These are phyloP conservation scores for Zosterops borbonicus DNA, from an alignment of 2,113 vertebrate genomes.

Conservation along the genomic window DNA sequence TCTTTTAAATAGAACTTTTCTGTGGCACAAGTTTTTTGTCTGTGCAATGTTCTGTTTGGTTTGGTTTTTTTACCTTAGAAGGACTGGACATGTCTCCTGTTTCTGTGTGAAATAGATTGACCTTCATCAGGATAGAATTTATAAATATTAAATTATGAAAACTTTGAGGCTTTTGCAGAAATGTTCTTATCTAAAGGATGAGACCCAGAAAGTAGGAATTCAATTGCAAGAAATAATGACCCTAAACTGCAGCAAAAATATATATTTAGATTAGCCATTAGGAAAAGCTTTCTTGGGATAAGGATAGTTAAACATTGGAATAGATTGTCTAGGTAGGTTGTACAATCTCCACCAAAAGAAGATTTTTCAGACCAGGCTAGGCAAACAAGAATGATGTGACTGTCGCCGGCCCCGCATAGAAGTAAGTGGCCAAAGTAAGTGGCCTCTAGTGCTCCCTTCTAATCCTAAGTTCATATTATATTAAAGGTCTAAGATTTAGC, in stretches of 20 bases:
- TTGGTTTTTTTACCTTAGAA: neutral
- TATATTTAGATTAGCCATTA: conserved; percentile 12
- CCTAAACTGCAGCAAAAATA: neutral
- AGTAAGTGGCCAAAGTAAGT: neutral
- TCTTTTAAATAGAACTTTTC: neutral
- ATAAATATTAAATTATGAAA: neutral
- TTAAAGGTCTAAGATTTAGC: neutral
- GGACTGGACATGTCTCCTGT: neutral
- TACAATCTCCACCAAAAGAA: neutral
- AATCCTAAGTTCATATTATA: neutral
- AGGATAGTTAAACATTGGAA: conserved; percentile 10
- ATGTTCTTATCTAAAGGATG: neutral
- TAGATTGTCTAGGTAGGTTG: neutral
- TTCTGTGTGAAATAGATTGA: neutral
- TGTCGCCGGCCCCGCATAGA: neutral
- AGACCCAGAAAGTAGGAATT: neutral
- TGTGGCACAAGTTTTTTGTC: neutral
- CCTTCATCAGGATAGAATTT: neutral
- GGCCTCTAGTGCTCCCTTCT: conserved; percentile 12
- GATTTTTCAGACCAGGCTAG: neutral
- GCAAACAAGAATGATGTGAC: neutral
- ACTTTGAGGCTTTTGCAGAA: conserved; percentile 5
- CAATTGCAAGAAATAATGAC: conserved; percentile 13
- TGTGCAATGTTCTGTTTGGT: neutral
- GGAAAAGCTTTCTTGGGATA: neutral